Evolutionary conservation across 2,797 vertebrate species (phyloP).

Genomic region (Ctenopoma kingsleyae): DNA sequence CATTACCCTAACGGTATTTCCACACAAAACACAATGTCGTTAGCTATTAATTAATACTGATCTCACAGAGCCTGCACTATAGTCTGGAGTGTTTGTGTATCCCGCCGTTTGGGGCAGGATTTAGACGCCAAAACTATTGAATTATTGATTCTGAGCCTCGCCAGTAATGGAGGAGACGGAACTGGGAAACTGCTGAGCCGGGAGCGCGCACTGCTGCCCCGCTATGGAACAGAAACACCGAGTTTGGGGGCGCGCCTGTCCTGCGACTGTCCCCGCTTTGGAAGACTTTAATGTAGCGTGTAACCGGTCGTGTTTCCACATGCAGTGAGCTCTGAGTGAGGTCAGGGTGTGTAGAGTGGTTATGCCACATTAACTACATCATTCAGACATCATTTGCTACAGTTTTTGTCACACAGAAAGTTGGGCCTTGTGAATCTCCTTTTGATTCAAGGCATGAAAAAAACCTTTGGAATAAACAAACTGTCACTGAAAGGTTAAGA

Average conservation of each 20-base stretch:
- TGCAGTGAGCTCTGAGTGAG: conserved; percentile 4
- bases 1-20: conserved; percentile 79
- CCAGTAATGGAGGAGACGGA: conserved; percentile 83
- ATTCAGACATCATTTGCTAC: neutral
- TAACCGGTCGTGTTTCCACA: neutral
- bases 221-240: conserved; percentile 29
- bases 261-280: conserved; percentile 24
- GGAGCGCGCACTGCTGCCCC: conserved; percentile 61
- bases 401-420: neutral
- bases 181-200: conserved; percentile 78
- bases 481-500: conserved; percentile 4
- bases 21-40: conserved; percentile 81
- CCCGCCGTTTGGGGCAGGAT: conserved; percentile 76
- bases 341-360: conserved; percentile 23
- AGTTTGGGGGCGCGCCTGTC: conserved; percentile 50
- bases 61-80: conserved; percentile 71
- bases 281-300: conserved; percentile 5
- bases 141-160: conserved; percentile 84
- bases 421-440: neutral
- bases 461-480: neutral
- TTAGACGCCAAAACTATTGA: conserved; percentile 87
- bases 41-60: conserved; percentile 86
- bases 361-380: conserved; percentile 5
- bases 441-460: conserved; percentile 1
- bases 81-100: conserved; percentile 78